Percentiles rank a stretch among this genome's conserved stretches.
Evolutionary conservation across 1,140 invertebrate genomes (phyloP).

Genomic region (Drosophila sturtevanti): DNA sequence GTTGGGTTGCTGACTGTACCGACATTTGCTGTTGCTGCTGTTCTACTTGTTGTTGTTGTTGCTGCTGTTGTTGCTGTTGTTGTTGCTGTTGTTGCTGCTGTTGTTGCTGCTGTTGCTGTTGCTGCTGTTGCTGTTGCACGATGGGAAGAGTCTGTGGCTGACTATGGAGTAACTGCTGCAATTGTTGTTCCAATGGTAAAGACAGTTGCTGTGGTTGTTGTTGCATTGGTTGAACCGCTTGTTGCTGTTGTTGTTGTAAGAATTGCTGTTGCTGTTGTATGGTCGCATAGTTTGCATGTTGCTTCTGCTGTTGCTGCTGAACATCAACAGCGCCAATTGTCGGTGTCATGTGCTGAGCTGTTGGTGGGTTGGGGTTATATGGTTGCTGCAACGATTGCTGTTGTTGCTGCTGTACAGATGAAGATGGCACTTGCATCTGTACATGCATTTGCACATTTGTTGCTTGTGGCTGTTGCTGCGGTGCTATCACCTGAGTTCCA

Average conservation of each 20-base stretch:
- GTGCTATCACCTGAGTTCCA: conserved; percentile 83
- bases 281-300: conserved; percentile 53
- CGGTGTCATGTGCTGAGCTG: conserved; percentile 83
- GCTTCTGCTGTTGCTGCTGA: conserved; percentile 52
- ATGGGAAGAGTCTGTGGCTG: conserved; percentile 72
- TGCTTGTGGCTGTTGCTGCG: conserved; percentile 83
- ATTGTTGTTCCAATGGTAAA: conserved; percentile 83
- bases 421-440: conserved; percentile 62
- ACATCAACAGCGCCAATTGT: conserved; percentile 74
- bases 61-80: conserved; percentile 42
- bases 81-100: too few relatives aligned
- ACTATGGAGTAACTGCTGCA: conserved; percentile 84
- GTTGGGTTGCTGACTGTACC: conserved; percentile 10
- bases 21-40: conserved; percentile 9
- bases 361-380: conserved; percentile 27
- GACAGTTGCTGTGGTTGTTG: conserved; percentile 67
- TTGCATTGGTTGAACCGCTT: conserved; percentile 75
- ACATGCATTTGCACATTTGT: conserved; percentile 42
- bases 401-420: conserved; percentile 43
- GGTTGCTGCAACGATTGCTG: conserved; percentile 35
- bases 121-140: conserved; percentile 52
- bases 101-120: conserved; percentile 35
- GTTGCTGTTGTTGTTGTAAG: conserved; percentile 73
- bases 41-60: conserved; percentile 4
- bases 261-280: conserved; percentile 46